Conservation (phyloP, 2,888 invertebrate species). For the Archips crataeganus region DNA sequence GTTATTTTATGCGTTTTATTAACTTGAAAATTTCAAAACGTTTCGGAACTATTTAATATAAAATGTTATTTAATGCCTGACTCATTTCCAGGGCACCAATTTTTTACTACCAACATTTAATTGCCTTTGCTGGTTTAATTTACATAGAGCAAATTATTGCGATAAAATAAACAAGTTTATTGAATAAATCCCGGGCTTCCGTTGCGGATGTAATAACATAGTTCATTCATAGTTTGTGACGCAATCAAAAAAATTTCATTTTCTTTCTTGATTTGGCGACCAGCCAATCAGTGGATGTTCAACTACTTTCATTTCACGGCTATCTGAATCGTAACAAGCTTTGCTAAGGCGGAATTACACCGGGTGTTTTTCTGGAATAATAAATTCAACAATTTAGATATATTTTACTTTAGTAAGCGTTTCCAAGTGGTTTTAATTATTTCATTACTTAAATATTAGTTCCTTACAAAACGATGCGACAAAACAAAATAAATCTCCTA, state of each 20-base stretch:
- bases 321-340: conserved; percentile 3
- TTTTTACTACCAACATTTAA: neutral
- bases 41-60: neutral
- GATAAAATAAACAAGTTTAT: neutral
- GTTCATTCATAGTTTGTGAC: conserved; percentile 10
- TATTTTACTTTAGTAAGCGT: too few species aligned
- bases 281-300: neutral
- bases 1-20: neutral
- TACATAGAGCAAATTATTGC: neutral
- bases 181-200: neutral
- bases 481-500: too few species aligned
- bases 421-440: too few species aligned
- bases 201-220: neutral
- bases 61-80: neutral
- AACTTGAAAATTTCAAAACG: neutral
- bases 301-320: conserved; percentile 13
- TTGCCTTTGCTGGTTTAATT: neutral
- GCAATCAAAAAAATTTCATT: neutral
- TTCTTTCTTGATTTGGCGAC: neutral
- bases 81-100: neutral
- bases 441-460: too few species aligned
- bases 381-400: too few species aligned
- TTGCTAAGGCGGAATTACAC: neutral
- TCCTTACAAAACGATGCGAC: too few species aligned
- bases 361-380: too few species aligned